Conservation (phyloP, 2,888 invertebrate genomes). For the Scotopteryx bipunctaria region DNA sequence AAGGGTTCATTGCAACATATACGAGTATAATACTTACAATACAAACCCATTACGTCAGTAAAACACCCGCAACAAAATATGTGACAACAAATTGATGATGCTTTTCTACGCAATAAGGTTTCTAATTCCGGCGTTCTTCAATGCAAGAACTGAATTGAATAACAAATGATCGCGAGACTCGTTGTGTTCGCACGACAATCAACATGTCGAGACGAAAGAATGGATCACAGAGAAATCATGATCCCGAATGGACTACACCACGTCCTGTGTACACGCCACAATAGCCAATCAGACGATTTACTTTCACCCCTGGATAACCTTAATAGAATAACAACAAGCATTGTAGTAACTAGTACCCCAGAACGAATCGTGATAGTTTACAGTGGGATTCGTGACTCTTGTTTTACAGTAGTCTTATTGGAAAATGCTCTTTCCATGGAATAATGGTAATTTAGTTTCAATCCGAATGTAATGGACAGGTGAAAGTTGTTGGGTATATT, state of each 20-base stretch:
- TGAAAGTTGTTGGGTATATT: slow-evolving; percentile 61
- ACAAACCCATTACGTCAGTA: slow-evolving; percentile 7
- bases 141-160: slow-evolving; percentile 62
- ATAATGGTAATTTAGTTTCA: slow-evolving; percentile 66
- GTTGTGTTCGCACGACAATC: slow-evolving; percentile 73
- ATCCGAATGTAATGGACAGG: slow-evolving; percentile 67
- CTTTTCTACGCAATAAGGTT: slow-evolving; percentile 55
- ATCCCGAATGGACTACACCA: slow-evolving; percentile 63
- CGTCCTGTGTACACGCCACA: slow-evolving; percentile 60
- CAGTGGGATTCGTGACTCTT: slow-evolving; percentile 76
- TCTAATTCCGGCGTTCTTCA: slow-evolving; percentile 61
- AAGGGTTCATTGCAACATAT: slow-evolving; percentile 9
- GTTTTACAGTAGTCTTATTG: slow-evolving; percentile 74
- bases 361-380: slow-evolving; percentile 75
- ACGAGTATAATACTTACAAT: slow-evolving; percentile 9
- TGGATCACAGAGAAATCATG: slow-evolving; percentile 65
- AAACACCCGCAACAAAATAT: slow-evolving; percentile 21
- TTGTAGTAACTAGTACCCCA: slow-evolving; percentile 74
- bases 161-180: slow-evolving; percentile 60
- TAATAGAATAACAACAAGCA: slow-evolving; percentile 74
- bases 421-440: slow-evolving; percentile 67
- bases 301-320: slow-evolving; percentile 75
- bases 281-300: slow-evolving; percentile 72
- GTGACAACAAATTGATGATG: slow-evolving; percentile 53
- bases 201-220: slow-evolving; percentile 66